Evolutionary conservation across 2,113 vertebrate species (phyloP).

Genomic region (Myrmecophaga tridactyla): DNA sequence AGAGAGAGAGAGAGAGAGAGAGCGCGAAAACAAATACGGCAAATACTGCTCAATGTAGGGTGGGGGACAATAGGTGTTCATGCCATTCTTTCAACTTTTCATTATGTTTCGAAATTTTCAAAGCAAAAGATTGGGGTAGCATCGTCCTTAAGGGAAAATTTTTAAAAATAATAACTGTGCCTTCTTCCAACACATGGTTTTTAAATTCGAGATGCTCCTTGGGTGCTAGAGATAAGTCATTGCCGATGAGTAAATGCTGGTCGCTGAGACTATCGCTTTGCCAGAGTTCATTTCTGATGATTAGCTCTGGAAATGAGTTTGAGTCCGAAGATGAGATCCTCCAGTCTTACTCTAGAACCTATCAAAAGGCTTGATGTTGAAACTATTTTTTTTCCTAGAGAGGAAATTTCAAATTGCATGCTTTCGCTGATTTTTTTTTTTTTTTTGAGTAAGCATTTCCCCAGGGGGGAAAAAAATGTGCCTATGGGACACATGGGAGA

Average conservation of each 20-base stretch:
- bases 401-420: conserved; percentile 15
- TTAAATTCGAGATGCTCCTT: neutral
- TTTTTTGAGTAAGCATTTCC: neutral
- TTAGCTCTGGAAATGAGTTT: neutral
- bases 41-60: neutral
- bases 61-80: neutral
- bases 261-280: neutral
- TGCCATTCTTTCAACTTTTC: neutral
- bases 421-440: neutral
- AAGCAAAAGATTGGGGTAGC: neutral
- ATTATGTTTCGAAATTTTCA: neutral
- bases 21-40: neutral
- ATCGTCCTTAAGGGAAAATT: neutral
- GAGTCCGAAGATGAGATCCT: neutral
- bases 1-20: no score
- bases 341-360: neutral
- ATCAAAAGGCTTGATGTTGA: neutral
- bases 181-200: neutral
- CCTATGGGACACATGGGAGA: neutral
- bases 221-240: neutral
- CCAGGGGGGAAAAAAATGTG: neutral
- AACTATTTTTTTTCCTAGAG: conserved; percentile 40
- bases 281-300: neutral
- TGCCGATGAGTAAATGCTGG: no score
- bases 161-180: neutral